Conservation (phyloP, 2,888 invertebrate genomes). For the Tetragonula carbonaria region DNA sequence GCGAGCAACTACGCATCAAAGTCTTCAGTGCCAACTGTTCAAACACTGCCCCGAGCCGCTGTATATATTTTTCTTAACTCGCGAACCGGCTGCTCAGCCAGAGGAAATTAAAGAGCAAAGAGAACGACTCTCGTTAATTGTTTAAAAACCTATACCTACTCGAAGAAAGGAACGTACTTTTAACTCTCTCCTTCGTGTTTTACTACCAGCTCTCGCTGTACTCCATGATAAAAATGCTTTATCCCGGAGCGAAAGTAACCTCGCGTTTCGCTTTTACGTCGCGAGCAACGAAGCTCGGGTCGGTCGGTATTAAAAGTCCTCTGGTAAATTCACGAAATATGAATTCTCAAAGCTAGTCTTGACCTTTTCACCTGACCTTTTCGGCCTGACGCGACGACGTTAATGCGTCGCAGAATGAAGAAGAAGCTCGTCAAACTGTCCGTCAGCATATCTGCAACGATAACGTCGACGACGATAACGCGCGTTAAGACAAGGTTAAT, state of each 20-base stretch:
- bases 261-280: slow-evolving; percentile 40
- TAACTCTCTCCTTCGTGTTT: neutral
- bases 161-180: neutral
- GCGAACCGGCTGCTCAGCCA: neutral
- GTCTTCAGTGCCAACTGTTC: neutral
- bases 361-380: slow-evolving; percentile 8
- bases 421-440: slow-evolving; percentile 21
- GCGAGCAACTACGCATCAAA: neutral
- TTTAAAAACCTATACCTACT: slow-evolving; percentile 25
- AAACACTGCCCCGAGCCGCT: neutral
- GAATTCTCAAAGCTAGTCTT: slow-evolving; percentile 23
- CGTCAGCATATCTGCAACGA: neutral
- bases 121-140: slow-evolving; percentile 19
- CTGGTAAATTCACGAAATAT: slow-evolving; percentile 43
- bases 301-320: slow-evolving; percentile 41
- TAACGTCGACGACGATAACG: slow-evolving; percentile 29
- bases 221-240: slow-evolving; percentile 16
- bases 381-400: slow-evolving; percentile 8
- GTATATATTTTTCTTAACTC: neutral
- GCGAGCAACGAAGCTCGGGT: neutral
- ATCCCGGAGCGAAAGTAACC: slow-evolving; percentile 33
- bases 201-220: neutral
- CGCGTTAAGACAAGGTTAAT: slow-evolving; percentile 48
- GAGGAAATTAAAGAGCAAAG: neutral
- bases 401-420: neutral